A percentile compares a stretch with the other conserved stretches of the same genome.
Conservation (phyloP, 2,113 vertebrate genomes). For the Emydura subglobosa region DNA sequence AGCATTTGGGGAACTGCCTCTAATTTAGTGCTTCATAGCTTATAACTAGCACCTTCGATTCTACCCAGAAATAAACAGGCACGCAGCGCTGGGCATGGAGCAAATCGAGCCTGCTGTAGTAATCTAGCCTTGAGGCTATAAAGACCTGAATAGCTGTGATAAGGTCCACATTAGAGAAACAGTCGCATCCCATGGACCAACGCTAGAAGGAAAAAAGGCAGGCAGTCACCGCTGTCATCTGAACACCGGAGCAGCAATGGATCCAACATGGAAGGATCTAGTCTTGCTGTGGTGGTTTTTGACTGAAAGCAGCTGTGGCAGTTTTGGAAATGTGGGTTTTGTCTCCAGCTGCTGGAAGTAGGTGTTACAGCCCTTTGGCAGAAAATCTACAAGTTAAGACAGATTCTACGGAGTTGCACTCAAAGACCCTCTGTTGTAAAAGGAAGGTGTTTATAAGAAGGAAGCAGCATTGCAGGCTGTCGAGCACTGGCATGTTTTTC, state of each 20-base stretch:
- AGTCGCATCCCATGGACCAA: not conserved
- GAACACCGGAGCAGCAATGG: not conserved
- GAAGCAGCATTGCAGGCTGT: not conserved
- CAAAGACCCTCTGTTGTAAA: not conserved
- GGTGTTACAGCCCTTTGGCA: not conserved
- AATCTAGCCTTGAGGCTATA: not conserved
- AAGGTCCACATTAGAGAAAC: not conserved
- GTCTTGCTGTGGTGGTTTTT: not conserved
- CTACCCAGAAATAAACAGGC: not conserved
- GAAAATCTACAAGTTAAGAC: not conserved
- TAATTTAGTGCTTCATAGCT: not conserved
- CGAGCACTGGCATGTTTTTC: not conserved
- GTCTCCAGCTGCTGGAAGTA: not conserved
- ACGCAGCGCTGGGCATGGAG: not conserved
- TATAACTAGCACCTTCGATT: not conserved
- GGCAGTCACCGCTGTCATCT: not conserved
- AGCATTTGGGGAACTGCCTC: rapidly evolving
- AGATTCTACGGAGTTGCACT: rapidly evolving
- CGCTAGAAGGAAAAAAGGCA: rapidly evolving
- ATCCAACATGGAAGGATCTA: not conserved
- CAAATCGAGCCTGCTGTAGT: not conserved
- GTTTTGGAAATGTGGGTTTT: not conserved
- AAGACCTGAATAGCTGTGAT: not conserved
- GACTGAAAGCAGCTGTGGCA: rapidly evolving
- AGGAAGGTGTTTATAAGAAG: not conserved